Conservation (phyloP, 2,888 invertebrate species). For the Busseola fusca region DNA sequence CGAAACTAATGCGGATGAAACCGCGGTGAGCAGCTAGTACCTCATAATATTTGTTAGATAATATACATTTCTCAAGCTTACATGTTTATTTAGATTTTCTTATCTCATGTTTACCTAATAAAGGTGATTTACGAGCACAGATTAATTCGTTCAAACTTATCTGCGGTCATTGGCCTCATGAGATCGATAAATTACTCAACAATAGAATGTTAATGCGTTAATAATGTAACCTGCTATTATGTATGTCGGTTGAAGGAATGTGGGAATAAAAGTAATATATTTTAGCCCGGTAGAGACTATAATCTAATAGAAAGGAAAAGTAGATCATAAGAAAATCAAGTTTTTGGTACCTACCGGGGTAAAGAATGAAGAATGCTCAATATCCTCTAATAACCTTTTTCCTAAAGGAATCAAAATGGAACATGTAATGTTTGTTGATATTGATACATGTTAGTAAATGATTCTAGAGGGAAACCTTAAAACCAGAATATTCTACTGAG, state of each 20-base stretch:
- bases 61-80: conserved; percentile 29
- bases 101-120: conserved; percentile 60
- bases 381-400: not conserved
- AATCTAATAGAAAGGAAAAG: not conserved
- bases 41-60: conserved; percentile 18
- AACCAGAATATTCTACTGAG: not conserved
- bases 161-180: conserved; percentile 53
- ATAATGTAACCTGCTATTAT: conserved; percentile 23
- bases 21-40: not conserved
- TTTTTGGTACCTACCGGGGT: not conserved
- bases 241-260: conserved; percentile 7
- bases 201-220: conserved; percentile 47
- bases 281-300: not conserved
- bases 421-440: not conserved
- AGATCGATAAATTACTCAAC: conserved; percentile 47
- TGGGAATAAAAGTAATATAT: not conserved
- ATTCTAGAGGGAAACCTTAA: not conserved
- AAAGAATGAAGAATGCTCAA: not conserved
- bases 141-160: conserved; percentile 59
- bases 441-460: not conserved
- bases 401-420: not conserved
- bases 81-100: conserved; percentile 40
- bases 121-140: conserved; percentile 59
- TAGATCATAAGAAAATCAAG: not conserved
- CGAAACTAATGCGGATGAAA: too few relatives aligned